phyloP scores from a whole-genome alignment of 2,113 vertebrate species.

The Chelonoidis abingdonii region DNA sequence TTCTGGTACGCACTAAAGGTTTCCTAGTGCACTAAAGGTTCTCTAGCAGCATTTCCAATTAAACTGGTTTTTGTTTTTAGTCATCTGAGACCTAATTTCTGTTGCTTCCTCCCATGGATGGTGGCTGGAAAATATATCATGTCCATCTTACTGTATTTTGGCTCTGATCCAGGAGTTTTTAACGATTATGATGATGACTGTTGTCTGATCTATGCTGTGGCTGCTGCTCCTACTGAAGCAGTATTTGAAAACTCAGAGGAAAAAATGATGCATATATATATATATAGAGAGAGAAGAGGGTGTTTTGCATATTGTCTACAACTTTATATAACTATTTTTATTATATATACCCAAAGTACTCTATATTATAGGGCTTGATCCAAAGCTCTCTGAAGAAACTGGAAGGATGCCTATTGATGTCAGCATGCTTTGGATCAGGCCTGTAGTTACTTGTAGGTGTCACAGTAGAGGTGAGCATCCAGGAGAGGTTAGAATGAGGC shows the following conservation, averaged over 20 bases:
- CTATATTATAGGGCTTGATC: neutral
- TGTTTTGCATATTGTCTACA: too few relatives aligned
- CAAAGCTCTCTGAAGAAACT: neutral
- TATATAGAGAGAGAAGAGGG: neutral
- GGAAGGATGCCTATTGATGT: neutral
- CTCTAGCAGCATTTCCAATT: accelerated
- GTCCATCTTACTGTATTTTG: neutral
- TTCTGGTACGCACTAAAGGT: neutral
- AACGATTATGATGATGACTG: neutral
- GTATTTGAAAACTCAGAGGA: neutral
- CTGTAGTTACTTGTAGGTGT: neutral
- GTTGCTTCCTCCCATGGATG: neutral
- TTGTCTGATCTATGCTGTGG: neutral
- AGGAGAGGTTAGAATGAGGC: neutral
- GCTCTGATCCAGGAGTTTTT: neutral
- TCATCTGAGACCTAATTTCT: neutral
- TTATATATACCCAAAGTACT: neutral
- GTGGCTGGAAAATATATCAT: neutral
- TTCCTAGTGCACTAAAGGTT: neutral
- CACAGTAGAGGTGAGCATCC: neutral
- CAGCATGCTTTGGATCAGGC: neutral
- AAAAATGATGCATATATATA: neutral
- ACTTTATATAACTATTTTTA: neutral
- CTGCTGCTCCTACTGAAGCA: neutral
- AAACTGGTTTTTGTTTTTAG: neutral